phyloP scores from a whole-genome alignment of 2,888 invertebrate genomes.

The Nipponacmea schrenckii region DNA sequence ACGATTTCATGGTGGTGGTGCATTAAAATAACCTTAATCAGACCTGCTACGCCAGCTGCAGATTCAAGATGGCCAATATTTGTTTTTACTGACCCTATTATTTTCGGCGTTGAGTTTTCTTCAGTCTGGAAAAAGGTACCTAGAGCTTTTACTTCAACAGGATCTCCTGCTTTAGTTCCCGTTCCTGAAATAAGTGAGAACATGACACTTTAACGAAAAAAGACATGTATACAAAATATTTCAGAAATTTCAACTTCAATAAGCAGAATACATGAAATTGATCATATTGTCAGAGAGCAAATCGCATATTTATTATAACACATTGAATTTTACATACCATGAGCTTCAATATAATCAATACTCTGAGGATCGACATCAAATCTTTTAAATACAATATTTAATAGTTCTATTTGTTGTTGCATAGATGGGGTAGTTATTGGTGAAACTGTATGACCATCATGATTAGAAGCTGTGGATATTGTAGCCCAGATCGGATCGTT shows the following conservation, averaged over 20 bases:
- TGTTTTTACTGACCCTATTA: conserved; percentile 47
- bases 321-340: conserved; percentile 27
- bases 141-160: conserved; percentile 43
- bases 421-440: conserved; percentile 48
- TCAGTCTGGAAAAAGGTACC: conserved; percentile 34
- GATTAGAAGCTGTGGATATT: conserved; percentile 38
- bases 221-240: neutral
- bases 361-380: conserved; percentile 17
- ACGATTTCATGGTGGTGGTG: conserved; percentile 42
- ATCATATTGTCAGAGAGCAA: too few relatives aligned
- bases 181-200: conserved; percentile 38
- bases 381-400: conserved; percentile 22
- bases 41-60: conserved; percentile 43
- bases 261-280: too few relatives aligned
- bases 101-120: conserved; percentile 5
- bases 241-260: neutral
- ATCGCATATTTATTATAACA: too few relatives aligned
- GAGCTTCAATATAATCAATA: conserved; percentile 39
- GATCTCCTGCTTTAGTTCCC: conserved; percentile 51
- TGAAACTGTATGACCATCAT: conserved; percentile 43
- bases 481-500: conserved; percentile 41
- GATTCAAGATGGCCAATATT: conserved; percentile 49
- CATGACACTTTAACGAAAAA: too few relatives aligned
- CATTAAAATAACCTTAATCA: conserved; percentile 48
- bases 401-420: conserved; percentile 24